Percentiles rank a stretch among this genome's conserved stretches.
phyloP scores from a whole-genome alignment of 2,888 invertebrate genomes.

The Nomada hirtipes region DNA sequence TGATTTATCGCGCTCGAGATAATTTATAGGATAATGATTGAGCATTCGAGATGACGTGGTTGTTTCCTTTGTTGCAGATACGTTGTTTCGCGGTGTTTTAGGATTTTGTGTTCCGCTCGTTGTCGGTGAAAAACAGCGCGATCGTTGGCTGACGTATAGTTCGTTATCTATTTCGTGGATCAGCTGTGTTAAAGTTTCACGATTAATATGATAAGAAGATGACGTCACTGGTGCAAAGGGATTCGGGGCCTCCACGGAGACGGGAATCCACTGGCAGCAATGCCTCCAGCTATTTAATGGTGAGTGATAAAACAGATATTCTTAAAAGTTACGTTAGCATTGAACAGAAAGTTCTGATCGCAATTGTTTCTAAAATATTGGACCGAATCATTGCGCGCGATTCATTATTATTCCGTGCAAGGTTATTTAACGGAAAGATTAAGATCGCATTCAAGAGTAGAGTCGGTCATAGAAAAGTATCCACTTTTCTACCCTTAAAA shows the following conservation, averaged over 20 bases:
- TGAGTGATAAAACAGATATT: slow-evolving; percentile 64
- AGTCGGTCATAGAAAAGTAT: too few species aligned
- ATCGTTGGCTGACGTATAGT: slow-evolving; percentile 14
- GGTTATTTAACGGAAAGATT: too few species aligned
- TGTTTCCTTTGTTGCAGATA: slow-evolving; percentile 45
- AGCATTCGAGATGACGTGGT: background rate
- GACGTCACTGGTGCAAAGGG: slow-evolving; percentile 80
- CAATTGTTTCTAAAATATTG: too few species aligned
- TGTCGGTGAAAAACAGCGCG: slow-evolving; percentile 1
- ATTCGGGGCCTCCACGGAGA: slow-evolving; percentile 77
- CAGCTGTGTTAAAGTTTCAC: slow-evolving; percentile 49
- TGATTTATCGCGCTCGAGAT: slow-evolving; percentile 3
- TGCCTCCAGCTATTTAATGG: slow-evolving; percentile 81
- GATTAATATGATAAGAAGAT: slow-evolving; percentile 78
- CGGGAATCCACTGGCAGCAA: slow-evolving; percentile 81
- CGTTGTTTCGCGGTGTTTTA: background rate
- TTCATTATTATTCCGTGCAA: too few species aligned
- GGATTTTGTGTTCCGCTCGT: slow-evolving; percentile 6
- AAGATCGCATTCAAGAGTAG: too few species aligned
- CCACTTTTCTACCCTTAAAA: too few species aligned
- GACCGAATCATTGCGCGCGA: too few species aligned
- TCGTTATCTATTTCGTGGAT: slow-evolving; percentile 44
- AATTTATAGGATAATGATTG: background rate
- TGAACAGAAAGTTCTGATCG: too few species aligned
- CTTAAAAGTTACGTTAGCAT: background rate